phyloP scores from a whole-genome alignment of 1,140 invertebrate species.

The Zaprionus inermis region DNA sequence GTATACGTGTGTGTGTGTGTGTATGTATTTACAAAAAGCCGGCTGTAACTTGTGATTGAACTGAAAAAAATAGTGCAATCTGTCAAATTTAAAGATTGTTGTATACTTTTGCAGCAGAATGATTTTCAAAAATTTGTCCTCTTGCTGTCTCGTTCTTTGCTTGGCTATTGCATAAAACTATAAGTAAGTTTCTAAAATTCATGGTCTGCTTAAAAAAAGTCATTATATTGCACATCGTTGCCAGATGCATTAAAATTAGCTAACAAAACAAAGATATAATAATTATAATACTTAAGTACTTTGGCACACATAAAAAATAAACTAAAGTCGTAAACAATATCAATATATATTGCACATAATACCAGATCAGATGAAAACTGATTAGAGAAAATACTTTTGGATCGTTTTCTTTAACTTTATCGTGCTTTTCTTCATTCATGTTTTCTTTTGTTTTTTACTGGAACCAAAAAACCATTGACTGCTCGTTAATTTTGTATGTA shows the following conservation, averaged over 20 bases:
- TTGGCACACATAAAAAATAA: conserved; percentile 72
- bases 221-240: conserved; percentile 65
- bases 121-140: neutral
- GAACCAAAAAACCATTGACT: conserved; percentile 81
- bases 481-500: conserved; percentile 68
- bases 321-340: conserved; percentile 39
- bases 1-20: conserved; percentile 21
- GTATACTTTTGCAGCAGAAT: neutral
- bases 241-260: conserved; percentile 63
- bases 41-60: neutral
- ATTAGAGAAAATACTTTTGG: conserved; percentile 15
- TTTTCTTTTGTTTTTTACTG: conserved; percentile 40
- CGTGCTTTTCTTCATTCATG: conserved; percentile 4
- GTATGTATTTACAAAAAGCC: conserved; percentile 13
- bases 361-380: conserved; percentile 32
- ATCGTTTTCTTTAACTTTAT: conserved; percentile 33
- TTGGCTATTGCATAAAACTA: conserved; percentile 25
- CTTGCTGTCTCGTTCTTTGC: conserved; percentile 19
- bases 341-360: conserved; percentile 61
- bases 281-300: conserved; percentile 64
- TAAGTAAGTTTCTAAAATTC: neutral
- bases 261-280: conserved; percentile 53
- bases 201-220: conserved; percentile 7
- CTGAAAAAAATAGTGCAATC: neutral
- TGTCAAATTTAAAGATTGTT: neutral